These are phyloP conservation scores for Drosophila takahashii DNA, from an alignment of 1,140 invertebrate species.

Conservation along the genomic window DNA sequence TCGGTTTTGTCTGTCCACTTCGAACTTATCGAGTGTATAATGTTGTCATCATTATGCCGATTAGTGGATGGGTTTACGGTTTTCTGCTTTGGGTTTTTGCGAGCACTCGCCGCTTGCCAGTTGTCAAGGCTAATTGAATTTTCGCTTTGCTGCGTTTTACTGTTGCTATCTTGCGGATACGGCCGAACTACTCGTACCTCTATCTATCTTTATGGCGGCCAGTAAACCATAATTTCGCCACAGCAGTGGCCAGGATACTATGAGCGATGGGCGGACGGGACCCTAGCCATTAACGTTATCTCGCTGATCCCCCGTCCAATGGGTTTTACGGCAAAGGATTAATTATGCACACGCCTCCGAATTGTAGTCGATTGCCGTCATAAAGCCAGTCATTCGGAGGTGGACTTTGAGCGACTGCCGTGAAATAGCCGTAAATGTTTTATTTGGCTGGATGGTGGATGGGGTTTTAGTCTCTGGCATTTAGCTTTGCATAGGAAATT, in stretches of 20 bases:
- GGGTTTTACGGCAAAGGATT: constrained; percentile 22
- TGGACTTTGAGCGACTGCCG: constrained; percentile 29
- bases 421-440: constrained; percentile 13
- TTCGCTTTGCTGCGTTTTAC: no score
- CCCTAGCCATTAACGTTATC: constrained; percentile 24
- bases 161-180: constrained; percentile 60
- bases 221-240: constrained; percentile 71
- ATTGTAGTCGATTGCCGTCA: constrained; percentile 50
- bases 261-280: neutral
- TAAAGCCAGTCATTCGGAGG: constrained; percentile 47
- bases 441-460: neutral
- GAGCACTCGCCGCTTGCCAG: constrained; percentile 7
- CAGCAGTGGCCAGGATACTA: constrained; percentile 42
- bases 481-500: neutral
- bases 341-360: constrained; percentile 62
- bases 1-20: constrained; percentile 23
- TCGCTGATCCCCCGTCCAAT: constrained; percentile 2
- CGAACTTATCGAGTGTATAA: constrained; percentile 49
- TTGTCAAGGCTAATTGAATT: constrained; percentile 79
- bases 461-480: constrained; percentile 3
- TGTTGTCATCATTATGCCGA: constrained; percentile 67
- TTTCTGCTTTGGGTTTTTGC: neutral
- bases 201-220: constrained; percentile 62
- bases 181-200: constrained; percentile 14
- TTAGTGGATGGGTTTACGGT: constrained; percentile 33